A percentile compares a stretch with the other conserved stretches of the same genome.
These are phyloP conservation scores for Pangasianodon gigas DNA, from an alignment of 2,113 vertebrate species.

Conservation along the genomic window DNA sequence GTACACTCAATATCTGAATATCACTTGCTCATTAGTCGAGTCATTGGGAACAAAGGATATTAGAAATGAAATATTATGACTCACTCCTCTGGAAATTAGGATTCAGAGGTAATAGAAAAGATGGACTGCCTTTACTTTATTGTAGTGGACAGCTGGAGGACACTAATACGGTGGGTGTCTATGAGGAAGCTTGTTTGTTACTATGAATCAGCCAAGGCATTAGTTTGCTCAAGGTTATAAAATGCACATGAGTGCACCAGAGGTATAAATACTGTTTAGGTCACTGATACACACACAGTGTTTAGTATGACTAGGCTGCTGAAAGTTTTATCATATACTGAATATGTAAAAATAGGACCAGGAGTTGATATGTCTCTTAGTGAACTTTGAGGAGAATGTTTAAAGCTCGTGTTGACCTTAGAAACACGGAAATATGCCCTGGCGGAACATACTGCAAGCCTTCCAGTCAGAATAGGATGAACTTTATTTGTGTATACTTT, in stretches of 20 bases:
- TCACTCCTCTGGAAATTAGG: background rate
- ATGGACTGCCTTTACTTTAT: background rate
- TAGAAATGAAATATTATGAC: slow-evolving; percentile 11
- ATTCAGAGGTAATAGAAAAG: slow-evolving; percentile 27
- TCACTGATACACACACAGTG: background rate
- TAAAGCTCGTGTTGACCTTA: background rate
- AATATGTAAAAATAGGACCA: slow-evolving; percentile 1
- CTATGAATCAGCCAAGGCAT: background rate
- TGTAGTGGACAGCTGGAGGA: slow-evolving; percentile 4
- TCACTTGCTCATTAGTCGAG: background rate
- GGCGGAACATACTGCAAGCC: background rate
- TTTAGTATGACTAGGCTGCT: background rate
- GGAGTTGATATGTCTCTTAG: background rate
- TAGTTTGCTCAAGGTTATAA: slow-evolving; percentile 5
- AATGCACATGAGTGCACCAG: background rate
- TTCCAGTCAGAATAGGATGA: background rate
- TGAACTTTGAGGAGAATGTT: slow-evolving; percentile 5
- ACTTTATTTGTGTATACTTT: background rate
- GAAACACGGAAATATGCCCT: background rate
- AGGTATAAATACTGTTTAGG: background rate
- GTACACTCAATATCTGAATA: background rate
- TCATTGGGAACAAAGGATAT: background rate
- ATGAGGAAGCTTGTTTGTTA: slow-evolving; percentile 5
- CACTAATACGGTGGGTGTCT: background rate
- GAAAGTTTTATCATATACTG: background rate